Base-by-base conservation (phyloP, 2,797 vertebrate species). In the Xenopus petersii region DNA sequence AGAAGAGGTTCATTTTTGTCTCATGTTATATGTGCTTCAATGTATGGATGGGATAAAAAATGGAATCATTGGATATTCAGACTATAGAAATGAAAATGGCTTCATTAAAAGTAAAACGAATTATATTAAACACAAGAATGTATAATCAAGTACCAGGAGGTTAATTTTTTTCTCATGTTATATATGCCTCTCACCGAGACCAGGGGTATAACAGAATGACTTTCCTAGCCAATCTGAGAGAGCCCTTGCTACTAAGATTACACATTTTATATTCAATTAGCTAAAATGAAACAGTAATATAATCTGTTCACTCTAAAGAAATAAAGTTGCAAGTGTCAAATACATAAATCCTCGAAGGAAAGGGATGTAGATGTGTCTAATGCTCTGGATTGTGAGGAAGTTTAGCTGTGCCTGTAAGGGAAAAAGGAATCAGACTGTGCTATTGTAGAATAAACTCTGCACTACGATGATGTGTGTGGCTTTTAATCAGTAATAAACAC, bases 311-410 rank as follows among this genome's bases (percentile, higher is more conserved):
- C 5, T 69, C 74, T 81, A 75, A 84, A 16, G 54, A 81, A 80
- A 51, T 10, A 79, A 70, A 79, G 81, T 79, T 64, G 3, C 80
- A 66, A 76, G 83, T 4, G 77, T 83, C 24, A 63, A 62, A 74
- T 75, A 5, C 60, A 77, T 83, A 75, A 84, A 80, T 71, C 79
- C 64, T 74, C 65, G 60, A 70, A 83, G 56, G 79, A 79, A 76
- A 17, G 64, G 59, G 73, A 82, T 49, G 63, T 80, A 75, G 83
- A 82, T 86, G 81, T 74, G 81, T 82, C 62, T 54, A 75, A 79
- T 81, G 48, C 70, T 74, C 77, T 73, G 59, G 0, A 69, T 60
- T 26, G 16, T 47, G 73, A 70, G 61, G 60, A 74, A 70, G 71
- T 79, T 65, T 73, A 66, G 60, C 67, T 64, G 30, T 73, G 71